phyloP scores from a whole-genome alignment of 2,113 vertebrate genomes.

The Centropristis striata region DNA sequence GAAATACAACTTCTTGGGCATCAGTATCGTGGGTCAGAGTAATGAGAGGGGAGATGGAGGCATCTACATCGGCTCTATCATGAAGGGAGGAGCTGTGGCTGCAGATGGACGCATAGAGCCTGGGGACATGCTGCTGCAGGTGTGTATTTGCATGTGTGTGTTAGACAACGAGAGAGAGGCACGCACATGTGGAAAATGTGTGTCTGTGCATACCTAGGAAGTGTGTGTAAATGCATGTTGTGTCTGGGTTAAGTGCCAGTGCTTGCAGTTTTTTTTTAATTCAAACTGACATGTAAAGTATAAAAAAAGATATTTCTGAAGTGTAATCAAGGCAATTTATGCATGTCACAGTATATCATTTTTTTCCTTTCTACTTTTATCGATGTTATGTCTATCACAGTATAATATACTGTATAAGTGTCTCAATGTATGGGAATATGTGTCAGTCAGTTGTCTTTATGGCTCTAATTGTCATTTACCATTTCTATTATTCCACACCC shows the following conservation, averaged over 20 bases:
- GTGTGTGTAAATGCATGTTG: neutral
- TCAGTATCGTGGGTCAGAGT: constrained; percentile 98
- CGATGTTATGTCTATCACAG: neutral
- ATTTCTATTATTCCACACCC: constrained; percentile 15
- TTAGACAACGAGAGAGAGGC: neutral
- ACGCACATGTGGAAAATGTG: constrained; percentile 9
- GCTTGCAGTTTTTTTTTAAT: neutral
- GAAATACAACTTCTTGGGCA: constrained; percentile 98
- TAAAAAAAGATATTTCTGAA: neutral
- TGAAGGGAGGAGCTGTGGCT: constrained; percentile 97
- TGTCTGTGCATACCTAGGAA: constrained; percentile 12
- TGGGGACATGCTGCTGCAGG: constrained; percentile 97
- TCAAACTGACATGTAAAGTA: neutral
- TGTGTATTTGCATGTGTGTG: constrained; percentile 59
- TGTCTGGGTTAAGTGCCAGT: neutral
- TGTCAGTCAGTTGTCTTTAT: neutral
- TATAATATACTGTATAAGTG: neutral
- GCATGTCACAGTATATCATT: neutral
- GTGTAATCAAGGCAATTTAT: neutral
- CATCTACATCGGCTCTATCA: constrained; percentile 98
- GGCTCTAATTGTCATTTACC: neutral
- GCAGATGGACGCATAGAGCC: constrained; percentile 97
- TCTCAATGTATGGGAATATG: neutral
- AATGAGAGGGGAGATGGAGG: constrained; percentile 97
- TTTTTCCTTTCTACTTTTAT: neutral